phyloP scores from a whole-genome alignment of 2,888 invertebrate species.

The Temnothorax unifasciatus region DNA sequence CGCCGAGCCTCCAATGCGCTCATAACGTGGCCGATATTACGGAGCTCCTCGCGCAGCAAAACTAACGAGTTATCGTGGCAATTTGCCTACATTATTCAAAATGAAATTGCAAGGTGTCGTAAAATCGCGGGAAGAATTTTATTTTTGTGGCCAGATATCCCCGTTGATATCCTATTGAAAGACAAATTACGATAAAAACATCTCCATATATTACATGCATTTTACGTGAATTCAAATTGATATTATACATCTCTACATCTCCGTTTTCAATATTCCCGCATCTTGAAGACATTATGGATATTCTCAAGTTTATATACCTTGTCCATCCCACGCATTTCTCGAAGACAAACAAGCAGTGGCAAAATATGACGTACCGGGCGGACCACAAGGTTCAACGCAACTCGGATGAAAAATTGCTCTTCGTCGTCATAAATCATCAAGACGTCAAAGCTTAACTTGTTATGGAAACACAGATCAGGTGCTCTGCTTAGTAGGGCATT shows the following conservation, averaged over 20 bases:
- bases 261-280: not conserved
- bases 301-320: not conserved
- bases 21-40: slow-evolving; percentile 42
- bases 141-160: not conserved
- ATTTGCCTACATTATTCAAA: slow-evolving; percentile 46
- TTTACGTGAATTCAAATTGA: not conserved
- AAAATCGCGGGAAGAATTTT: slow-evolving; percentile 17
- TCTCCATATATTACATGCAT: not conserved
- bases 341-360: slow-evolving; percentile 32
- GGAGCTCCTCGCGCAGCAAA: slow-evolving; percentile 21
- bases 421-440: slow-evolving; percentile 42
- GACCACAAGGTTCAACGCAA: slow-evolving; percentile 20
- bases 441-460: slow-evolving; percentile 42
- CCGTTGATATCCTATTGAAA: not conserved
- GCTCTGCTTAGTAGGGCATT: not conserved
- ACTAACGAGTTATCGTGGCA: slow-evolving; percentile 38
- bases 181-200: not conserved
- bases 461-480: slow-evolving; percentile 25
- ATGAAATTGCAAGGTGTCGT: slow-evolving; percentile 29
- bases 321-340: not conserved
- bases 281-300: not conserved
- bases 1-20: slow-evolving; percentile 27
- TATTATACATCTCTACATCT: not conserved
- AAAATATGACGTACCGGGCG: slow-evolving; percentile 35
- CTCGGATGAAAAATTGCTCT: slow-evolving; percentile 41